Evolutionary conservation across 30 jellyfish, hydroid and myxozoan genomes (phyloP), one percentile per base, ranked within the genome.

Genomic region (Aurelia aurita): DNA sequence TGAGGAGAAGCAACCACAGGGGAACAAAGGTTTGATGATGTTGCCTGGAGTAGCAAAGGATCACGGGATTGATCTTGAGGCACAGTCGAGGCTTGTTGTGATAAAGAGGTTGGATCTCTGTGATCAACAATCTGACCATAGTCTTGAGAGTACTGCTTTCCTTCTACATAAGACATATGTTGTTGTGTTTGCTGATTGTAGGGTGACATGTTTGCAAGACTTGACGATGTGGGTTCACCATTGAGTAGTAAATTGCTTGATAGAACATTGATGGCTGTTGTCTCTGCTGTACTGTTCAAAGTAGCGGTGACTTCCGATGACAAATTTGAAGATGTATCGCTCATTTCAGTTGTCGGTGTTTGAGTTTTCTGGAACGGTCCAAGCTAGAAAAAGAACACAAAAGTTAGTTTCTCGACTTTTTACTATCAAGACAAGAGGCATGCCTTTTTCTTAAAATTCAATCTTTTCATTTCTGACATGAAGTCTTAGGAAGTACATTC

Each of bases 311-410:
- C 55, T 28, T 69, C 80, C 14, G 84, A 51, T 51, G 95, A 63
- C 21, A 64, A 49, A 53, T 39, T 85, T 60, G 92, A 73, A 21
- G 89, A 73, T 34, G 86, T 3, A 60, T 62, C 82, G 73, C 60
- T 13, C 71, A 16, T 68, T 28, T 31, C 80, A 19, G 93, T 47
- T 20, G 95, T 74, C 4, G 89, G 71, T 49, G 95, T 73, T 49
- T 82, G 25, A 3, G 85, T 49, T 47, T 85, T 85, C 70, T 85
- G 75, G 74, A 73, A 85, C 20, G 86, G 86, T 10, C 89, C 95
- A 49, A 85, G 85, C 95, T 85, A n/a, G 12, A 21, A 68, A 27
- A 53, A 57, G 51, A 39, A 39, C 7, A 9, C 9, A 39, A 39
- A 39, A 39, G 51, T 39, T 0, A 3, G 15, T 39, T 2, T 39